These are phyloP conservation scores for Leptinotarsa tumamoca DNA, from an alignment of 2,888 invertebrate species.

Conservation along the genomic window DNA sequence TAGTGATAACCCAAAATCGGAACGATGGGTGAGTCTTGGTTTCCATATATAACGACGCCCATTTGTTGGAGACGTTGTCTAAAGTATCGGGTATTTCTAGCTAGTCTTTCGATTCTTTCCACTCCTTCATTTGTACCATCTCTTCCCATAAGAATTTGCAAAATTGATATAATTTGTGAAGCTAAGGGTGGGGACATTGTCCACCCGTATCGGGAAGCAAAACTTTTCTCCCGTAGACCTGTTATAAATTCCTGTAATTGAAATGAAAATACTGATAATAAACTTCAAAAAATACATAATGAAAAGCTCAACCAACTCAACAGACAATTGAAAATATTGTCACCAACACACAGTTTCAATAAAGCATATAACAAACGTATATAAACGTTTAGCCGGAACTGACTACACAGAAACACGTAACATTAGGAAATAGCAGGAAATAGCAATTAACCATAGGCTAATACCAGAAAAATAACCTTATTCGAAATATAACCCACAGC, in stretches of 20 bases:
- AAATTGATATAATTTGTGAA: slow-evolving; percentile 89
- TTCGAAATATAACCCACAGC: too few species aligned
- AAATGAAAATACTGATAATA: slow-evolving; percentile 49
- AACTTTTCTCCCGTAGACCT: slow-evolving; percentile 82
- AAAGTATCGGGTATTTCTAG: slow-evolving; percentile 86
- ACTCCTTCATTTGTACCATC: slow-evolving; percentile 80
- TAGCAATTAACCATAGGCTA: too few species aligned
- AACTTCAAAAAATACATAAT: neutral
- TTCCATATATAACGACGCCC: slow-evolving; percentile 93
- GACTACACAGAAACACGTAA: too few species aligned
- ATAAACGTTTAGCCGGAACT: too few species aligned
- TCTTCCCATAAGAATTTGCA: slow-evolving; percentile 87
- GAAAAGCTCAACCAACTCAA: neutral
- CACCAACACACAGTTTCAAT: neutral
- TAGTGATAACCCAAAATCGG: slow-evolving; percentile 95
- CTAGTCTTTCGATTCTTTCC: slow-evolving; percentile 77
- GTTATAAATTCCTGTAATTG: slow-evolving; percentile 75
- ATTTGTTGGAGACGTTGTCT: slow-evolving; percentile 83
- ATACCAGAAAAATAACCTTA: too few species aligned
- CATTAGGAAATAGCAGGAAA: too few species aligned
- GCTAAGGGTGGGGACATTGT: slow-evolving; percentile 91
- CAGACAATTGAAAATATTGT: neutral
- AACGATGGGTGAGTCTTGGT: slow-evolving; percentile 95
- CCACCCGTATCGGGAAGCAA: slow-evolving; percentile 87
- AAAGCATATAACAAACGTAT: too few species aligned